A percentile compares a stretch with the other conserved stretches of the same genome.
phyloP scores from a whole-genome alignment of 1,140 invertebrate genomes.

The Bombus difficillimus region DNA sequence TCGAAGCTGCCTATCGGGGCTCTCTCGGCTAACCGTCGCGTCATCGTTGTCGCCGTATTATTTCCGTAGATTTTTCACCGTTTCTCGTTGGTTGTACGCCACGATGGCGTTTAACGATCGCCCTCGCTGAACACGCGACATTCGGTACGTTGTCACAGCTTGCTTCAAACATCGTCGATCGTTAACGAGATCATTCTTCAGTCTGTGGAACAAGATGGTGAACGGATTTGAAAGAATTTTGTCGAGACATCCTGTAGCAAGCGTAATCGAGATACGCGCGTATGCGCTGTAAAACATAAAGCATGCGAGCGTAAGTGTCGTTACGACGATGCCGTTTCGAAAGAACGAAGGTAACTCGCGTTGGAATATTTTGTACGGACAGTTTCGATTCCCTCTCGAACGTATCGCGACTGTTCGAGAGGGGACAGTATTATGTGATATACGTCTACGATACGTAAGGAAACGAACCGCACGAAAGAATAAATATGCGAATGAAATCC shows the following conservation, averaged over 20 bases:
- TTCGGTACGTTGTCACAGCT: not conserved
- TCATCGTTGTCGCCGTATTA: conserved; percentile 7
- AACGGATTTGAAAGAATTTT: not conserved
- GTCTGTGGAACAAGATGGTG: not conserved
- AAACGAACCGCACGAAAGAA: conserved; percentile 51
- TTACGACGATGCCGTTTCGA: conserved; percentile 18
- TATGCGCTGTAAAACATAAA: not conserved
- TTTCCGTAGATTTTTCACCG: conserved; percentile 53
- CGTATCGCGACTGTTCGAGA: not conserved
- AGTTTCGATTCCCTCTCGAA: not conserved
- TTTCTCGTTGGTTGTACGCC: conserved; percentile 38
- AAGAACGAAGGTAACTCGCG: not conserved
- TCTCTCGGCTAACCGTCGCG: not conserved
- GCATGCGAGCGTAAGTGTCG: conserved; percentile 11
- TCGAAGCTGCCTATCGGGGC: too few relatives aligned
- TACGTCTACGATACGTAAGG: conserved; percentile 56
- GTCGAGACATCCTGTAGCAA: not conserved
- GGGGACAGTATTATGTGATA: conserved; percentile 62
- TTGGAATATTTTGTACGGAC: conserved; percentile 7
- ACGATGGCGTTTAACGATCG: conserved; percentile 16
- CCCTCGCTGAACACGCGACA: not conserved
- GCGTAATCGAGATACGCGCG: not conserved
- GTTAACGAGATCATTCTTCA: not conserved
- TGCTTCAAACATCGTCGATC: not conserved
- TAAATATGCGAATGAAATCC: conserved; percentile 60